These are phyloP conservation scores for Cyrtonyx montezumae DNA, from an alignment of 2,113 vertebrate genomes.

Conservation along the genomic window DNA sequence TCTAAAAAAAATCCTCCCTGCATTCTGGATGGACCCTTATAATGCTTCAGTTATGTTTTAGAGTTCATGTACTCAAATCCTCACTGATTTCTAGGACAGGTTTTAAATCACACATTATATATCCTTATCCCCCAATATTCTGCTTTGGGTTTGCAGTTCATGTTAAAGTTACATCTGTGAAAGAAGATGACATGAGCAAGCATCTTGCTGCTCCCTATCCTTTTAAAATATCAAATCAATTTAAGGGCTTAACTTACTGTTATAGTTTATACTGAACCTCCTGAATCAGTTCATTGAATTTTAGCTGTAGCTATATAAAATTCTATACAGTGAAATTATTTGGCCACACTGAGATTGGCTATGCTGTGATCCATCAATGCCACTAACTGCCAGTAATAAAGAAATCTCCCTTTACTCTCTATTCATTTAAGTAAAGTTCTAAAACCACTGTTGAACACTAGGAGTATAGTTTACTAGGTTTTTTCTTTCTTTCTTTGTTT, in stretches of 20 bases:
- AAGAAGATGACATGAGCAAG: constrained; percentile 47
- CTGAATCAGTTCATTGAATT: constrained; percentile 83
- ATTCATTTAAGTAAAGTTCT: constrained; percentile 66
- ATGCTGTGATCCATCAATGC: constrained; percentile 76
- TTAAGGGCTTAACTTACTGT: constrained; percentile 76
- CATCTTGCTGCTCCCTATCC: constrained; percentile 58
- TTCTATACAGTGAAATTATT: constrained; percentile 74
- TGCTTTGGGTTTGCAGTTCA: constrained; percentile 72
- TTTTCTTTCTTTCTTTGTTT: background rate
- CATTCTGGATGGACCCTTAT: constrained; percentile 52
- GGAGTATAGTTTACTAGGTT: constrained; percentile 16
- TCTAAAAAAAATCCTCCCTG: constrained; percentile 27
- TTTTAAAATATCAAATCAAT: constrained; percentile 76
- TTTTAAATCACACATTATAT: constrained; percentile 72
- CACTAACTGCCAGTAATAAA: constrained; percentile 71
- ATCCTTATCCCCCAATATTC: constrained; percentile 43
- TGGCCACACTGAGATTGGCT: constrained; percentile 64
- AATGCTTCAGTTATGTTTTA: constrained; percentile 1
- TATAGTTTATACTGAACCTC: constrained; percentile 79
- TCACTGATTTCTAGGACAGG: constrained; percentile 57
- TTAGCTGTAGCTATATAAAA: constrained; percentile 79
- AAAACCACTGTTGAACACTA: constrained; percentile 64
- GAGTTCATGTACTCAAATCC: constrained; percentile 56
- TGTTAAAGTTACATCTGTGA: constrained; percentile 71
- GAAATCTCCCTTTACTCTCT: constrained; percentile 45